A percentile compares a stretch with the other conserved stretches of the same genome.
Evolutionary conservation across 2,888 invertebrate genomes (phyloP).

Genomic region (Calephelis perditalis): DNA sequence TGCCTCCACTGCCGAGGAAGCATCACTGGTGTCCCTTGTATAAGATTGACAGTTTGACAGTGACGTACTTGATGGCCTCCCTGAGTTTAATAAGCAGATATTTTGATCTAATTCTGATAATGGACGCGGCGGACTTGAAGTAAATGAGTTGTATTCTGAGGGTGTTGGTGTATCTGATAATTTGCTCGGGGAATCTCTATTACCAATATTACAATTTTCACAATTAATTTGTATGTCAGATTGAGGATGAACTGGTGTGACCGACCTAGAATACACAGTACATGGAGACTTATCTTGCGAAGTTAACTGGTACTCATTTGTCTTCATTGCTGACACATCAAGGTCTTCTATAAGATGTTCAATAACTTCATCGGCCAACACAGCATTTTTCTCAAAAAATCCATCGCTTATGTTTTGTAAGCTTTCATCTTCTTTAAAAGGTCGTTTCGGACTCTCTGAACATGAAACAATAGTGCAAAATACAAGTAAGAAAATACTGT

Average conservation of each 20-base stretch:
- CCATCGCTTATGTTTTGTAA: background rate
- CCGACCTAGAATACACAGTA: background rate
- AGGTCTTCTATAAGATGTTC: conserved; percentile 1
- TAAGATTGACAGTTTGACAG: background rate
- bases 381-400: conserved; percentile 4
- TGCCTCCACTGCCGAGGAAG: background rate
- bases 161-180: background rate
- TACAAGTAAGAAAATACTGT: conserved; percentile 3
- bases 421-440: conserved; percentile 4
- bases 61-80: background rate
- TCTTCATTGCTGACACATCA: background rate
- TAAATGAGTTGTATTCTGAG: conserved; percentile 2
- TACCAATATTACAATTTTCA: background rate
- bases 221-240: background rate
- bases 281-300: background rate
- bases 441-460: conserved; percentile 4
- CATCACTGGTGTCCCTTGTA: background rate
- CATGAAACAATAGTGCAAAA: conserved; percentile 2
- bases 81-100: conserved; percentile 1
- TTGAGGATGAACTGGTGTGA: background rate
- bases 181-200: conserved; percentile 5
- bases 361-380: conserved; percentile 2
- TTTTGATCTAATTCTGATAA: conserved; percentile 1
- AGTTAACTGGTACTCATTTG: conserved; percentile 1
- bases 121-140: background rate